These are phyloP conservation scores for Uropsilus gracilis DNA, from an alignment of 2,113 vertebrate species.

Conservation along the genomic window DNA sequence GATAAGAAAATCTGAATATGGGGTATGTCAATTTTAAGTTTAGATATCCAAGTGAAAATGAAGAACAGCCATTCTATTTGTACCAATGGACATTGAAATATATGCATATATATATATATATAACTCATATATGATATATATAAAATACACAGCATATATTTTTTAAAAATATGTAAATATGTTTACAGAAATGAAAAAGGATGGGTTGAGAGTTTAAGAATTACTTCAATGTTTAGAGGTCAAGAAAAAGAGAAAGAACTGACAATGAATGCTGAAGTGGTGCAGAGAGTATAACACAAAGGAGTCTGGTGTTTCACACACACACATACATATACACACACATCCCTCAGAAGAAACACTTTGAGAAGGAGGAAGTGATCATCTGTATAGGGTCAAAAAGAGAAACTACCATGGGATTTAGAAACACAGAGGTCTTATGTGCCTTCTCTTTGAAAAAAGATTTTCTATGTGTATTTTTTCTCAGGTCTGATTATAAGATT, in stretches of 20 bases:
- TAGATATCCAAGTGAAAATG: no score
- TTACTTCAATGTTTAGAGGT: background rate
- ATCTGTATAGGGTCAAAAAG: background rate
- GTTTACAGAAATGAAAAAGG: background rate
- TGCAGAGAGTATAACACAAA: background rate
- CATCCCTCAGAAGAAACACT: background rate
- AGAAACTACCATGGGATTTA: background rate
- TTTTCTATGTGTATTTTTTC: background rate
- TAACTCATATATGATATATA: no score
- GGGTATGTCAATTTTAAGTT: no score
- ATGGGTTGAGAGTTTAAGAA: background rate
- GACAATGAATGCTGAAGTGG: background rate
- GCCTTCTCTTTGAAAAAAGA: background rate
- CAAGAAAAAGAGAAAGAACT: background rate
- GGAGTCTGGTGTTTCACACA: background rate
- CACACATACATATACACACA: background rate
- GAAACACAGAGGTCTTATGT: background rate
- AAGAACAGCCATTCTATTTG: no score
- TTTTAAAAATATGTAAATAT: background rate
- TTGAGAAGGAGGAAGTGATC: background rate
- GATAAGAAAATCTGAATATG: no score
- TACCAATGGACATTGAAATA: no score
- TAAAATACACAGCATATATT: background rate
- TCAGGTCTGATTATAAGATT: background rate
- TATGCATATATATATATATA: no score